Conservation (phyloP, 2,888 invertebrate species). For the Limnephilus auricula region DNA sequence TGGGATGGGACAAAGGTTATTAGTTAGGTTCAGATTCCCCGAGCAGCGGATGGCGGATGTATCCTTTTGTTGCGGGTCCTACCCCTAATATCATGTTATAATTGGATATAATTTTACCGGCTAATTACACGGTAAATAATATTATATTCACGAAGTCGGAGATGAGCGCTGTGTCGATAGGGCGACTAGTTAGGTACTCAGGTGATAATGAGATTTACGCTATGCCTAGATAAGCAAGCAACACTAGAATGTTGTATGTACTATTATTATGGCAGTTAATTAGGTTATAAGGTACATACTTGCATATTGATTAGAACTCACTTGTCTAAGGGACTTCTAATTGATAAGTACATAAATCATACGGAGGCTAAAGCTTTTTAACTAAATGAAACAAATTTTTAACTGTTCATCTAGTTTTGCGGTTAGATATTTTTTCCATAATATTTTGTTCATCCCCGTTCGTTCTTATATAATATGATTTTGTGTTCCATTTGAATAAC, state of each 20-base stretch:
- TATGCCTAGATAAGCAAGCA: neutral
- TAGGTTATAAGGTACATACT: neutral
- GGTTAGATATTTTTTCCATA: too few relatives aligned
- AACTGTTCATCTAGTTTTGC: too few relatives aligned
- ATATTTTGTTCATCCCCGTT: too few relatives aligned
- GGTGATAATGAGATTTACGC: neutral
- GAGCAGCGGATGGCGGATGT: neutral
- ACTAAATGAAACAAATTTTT: too few relatives aligned
- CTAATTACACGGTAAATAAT: neutral
- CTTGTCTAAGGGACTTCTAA: neutral
- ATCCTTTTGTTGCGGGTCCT: neutral
- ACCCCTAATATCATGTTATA: slow-evolving; percentile 3
- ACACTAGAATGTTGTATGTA: neutral
- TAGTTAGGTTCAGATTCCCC: neutral
- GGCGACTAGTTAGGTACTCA: neutral
- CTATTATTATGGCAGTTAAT: too few relatives aligned
- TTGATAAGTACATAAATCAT: neutral
- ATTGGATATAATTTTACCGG: neutral
- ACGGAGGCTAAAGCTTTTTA: neutral
- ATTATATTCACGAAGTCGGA: neutral
- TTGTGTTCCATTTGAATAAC: too few relatives aligned
- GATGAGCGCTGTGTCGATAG: neutral
- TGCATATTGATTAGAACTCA: neutral
- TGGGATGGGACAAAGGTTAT: slow-evolving; percentile 6
- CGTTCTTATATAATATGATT: too few relatives aligned